A percentile compares a stretch with the other conserved stretches of the same genome.
Evolutionary conservation across 2,797 vertebrate genomes (phyloP).

Genomic region (Lates japonicus): DNA sequence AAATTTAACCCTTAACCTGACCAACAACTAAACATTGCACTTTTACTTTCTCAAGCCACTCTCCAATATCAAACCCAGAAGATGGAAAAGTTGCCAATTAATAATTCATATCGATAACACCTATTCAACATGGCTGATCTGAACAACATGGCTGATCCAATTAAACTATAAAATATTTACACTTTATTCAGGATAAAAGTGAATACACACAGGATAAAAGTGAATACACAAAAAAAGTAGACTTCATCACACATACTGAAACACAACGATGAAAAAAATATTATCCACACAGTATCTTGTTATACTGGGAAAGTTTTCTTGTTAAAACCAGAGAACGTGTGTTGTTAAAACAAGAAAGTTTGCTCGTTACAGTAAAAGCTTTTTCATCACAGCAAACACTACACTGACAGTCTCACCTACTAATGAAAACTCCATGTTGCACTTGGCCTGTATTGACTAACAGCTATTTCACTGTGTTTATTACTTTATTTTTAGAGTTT

Average conservation of each 20-base stretch:
- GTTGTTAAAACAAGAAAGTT: background rate
- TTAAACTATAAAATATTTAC: background rate
- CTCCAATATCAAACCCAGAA: background rate
- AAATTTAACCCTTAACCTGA: background rate
- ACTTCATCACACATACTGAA: background rate
- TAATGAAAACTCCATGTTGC: background rate
- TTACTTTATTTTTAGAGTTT: background rate
- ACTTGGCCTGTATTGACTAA: background rate
- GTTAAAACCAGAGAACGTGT: background rate
- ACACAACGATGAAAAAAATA: background rate
- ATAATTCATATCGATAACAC: slow-evolving; percentile 4
- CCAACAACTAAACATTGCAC: background rate
- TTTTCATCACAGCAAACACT: background rate
- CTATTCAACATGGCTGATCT: background rate
- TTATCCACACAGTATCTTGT: too few species aligned
- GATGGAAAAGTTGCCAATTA: background rate
- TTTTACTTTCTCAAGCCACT: background rate
- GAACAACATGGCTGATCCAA: background rate
- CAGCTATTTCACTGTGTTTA: background rate
- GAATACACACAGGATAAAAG: background rate
- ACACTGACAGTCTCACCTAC: background rate
- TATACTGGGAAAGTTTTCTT: too few species aligned
- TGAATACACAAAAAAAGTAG: too few species aligned
- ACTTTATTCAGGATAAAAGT: background rate
- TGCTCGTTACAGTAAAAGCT: background rate